These are phyloP conservation scores for Delphinus delphis DNA, from an alignment of 2,113 vertebrate genomes.

Conservation along the genomic window DNA sequence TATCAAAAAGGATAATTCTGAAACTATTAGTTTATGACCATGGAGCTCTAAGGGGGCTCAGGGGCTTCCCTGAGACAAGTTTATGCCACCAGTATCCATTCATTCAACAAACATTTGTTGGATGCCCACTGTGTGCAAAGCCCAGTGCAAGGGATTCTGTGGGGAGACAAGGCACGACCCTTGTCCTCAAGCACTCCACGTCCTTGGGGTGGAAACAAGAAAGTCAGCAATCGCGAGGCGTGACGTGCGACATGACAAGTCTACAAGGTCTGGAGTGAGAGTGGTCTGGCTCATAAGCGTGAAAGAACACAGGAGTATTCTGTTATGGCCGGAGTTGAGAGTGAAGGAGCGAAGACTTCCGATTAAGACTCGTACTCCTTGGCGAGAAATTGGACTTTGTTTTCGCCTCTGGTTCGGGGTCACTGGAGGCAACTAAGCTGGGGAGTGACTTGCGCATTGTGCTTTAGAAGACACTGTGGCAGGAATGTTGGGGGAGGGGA, in stretches of 20 bases:
- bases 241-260: neutral
- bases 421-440: neutral
- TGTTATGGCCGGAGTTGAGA: neutral
- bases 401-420: neutral
- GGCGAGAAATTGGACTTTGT: neutral
- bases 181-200: too few species aligned
- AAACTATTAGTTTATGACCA: neutral
- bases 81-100: neutral
- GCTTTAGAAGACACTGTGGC: neutral
- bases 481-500: neutral
- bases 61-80: neutral
- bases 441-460: neutral
- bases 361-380: neutral
- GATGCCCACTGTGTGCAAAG: neutral
- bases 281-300: neutral
- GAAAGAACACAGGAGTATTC: neutral
- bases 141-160: neutral
- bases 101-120: neutral
- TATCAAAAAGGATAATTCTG: neutral
- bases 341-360: neutral
- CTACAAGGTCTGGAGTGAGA: neutral
- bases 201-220: neutral
- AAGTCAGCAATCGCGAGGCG: neutral
- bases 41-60: neutral
- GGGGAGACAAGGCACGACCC: neutral